phyloP scores from a whole-genome alignment of 2,888 invertebrate species.

The Nemotelus pantherinus region DNA sequence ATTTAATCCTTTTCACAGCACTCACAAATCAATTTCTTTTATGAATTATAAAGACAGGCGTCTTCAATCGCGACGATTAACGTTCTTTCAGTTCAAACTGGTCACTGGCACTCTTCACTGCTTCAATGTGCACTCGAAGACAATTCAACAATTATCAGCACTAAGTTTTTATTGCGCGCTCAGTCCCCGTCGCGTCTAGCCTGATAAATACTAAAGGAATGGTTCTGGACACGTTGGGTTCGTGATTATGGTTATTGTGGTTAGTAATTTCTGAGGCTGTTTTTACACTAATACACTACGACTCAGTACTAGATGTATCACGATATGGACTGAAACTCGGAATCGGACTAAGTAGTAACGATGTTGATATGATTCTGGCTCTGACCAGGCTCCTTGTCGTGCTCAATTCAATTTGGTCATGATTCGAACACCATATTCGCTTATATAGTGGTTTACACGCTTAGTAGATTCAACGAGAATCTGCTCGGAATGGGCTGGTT shows the following conservation, averaged over 20 bases:
- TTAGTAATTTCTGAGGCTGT: not conserved
- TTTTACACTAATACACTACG: too few relatives aligned
- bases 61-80: not conserved
- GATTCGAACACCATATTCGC: conserved; percentile 43
- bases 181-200: not conserved
- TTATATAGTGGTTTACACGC: conserved; percentile 41
- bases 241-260: conserved; percentile 18
- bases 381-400: conserved; percentile 39
- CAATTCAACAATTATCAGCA: too few relatives aligned
- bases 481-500: not conserved
- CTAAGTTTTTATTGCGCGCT: too few relatives aligned
- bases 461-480: not conserved
- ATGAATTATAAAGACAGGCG: not conserved
- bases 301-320: too few relatives aligned
- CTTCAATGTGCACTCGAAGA: not conserved
- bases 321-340: too few relatives aligned
- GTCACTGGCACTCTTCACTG: not conserved
- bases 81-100: not conserved
- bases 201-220: not conserved
- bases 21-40: not conserved
- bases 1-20: not conserved
- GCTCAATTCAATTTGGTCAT: conserved; percentile 49
- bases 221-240: not conserved
- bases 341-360: too few relatives aligned
- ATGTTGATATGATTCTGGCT: not conserved